These are phyloP conservation scores for Bolborhynchus lineola DNA, from an alignment of 2,113 vertebrate species.

Conservation along the genomic window DNA sequence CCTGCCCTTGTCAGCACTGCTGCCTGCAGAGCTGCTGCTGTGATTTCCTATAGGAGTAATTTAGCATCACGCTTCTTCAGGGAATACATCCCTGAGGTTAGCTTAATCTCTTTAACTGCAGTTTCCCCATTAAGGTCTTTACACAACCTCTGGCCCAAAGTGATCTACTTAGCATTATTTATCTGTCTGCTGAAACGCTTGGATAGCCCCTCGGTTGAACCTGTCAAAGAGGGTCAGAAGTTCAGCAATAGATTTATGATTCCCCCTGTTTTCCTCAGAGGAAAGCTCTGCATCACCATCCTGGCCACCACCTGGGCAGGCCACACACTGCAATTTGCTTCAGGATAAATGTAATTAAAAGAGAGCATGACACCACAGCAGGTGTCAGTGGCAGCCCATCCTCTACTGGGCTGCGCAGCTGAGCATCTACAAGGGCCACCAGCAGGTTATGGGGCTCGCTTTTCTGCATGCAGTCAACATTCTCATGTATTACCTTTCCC, in stretches of 20 bases:
- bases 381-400: background rate
- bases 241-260: constrained; percentile 37
- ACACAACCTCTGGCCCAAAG: constrained; percentile 57
- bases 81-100: constrained; percentile 22
- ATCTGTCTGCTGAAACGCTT: constrained; percentile 23
- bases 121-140: constrained; percentile 49
- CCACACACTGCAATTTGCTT: background rate
- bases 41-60: constrained; percentile 27
- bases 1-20: background rate
- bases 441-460: background rate
- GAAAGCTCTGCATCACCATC: background rate
- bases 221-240: constrained; percentile 44
- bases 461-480: background rate
- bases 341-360: background rate
- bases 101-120: constrained; percentile 52
- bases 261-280: background rate
- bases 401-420: background rate
- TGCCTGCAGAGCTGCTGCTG: background rate
- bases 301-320: background rate
- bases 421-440: background rate
- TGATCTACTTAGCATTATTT: constrained; percentile 62
- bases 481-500: background rate
- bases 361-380: background rate
- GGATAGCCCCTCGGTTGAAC: background rate
- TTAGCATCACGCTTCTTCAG: background rate